Evolutionary conservation across 92 coral and sea anemone genomes (phyloP).

Genomic region (Umimayanthus chanpuru): DNA sequence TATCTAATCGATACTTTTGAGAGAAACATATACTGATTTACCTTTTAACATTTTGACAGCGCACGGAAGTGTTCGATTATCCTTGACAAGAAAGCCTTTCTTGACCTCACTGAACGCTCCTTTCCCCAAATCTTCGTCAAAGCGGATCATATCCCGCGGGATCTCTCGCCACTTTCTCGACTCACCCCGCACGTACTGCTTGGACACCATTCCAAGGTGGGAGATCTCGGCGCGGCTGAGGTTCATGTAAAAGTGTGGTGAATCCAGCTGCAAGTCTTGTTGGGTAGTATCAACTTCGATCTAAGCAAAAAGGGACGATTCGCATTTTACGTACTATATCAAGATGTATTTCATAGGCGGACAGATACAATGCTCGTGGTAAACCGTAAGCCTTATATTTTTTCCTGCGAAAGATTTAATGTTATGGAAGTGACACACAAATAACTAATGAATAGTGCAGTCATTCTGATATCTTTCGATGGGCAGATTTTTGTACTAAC

Average conservation of each 20-base stretch:
- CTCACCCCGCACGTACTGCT: neutral
- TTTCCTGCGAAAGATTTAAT: too few species aligned
- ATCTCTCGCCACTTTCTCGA: constrained; percentile 29
- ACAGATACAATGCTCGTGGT: neutral
- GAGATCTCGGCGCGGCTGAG: neutral
- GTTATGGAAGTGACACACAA: neutral
- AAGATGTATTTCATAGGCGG: neutral
- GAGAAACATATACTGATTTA: neutral
- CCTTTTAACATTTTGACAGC: constrained; percentile 42
- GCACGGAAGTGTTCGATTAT: constrained; percentile 7
- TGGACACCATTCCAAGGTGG: neutral
- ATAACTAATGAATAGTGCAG: too few species aligned
- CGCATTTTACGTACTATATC: neutral
- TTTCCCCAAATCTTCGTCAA: constrained; percentile 13
- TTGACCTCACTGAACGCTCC: constrained; percentile 26
- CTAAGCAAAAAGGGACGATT: neutral
- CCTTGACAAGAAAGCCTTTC: constrained; percentile 1
- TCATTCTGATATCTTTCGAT: neutral
- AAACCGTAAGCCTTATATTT: neutral
- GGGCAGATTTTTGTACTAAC: neutral
- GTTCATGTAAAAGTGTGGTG: constrained; percentile 33
- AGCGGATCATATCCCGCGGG: constrained; percentile 34
- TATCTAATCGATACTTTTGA: neutral
- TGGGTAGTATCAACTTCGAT: neutral
- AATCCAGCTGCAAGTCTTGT: neutral